Base-by-base conservation (phyloP, 2,113 vertebrate species). In the Glaucomys volans region DNA sequence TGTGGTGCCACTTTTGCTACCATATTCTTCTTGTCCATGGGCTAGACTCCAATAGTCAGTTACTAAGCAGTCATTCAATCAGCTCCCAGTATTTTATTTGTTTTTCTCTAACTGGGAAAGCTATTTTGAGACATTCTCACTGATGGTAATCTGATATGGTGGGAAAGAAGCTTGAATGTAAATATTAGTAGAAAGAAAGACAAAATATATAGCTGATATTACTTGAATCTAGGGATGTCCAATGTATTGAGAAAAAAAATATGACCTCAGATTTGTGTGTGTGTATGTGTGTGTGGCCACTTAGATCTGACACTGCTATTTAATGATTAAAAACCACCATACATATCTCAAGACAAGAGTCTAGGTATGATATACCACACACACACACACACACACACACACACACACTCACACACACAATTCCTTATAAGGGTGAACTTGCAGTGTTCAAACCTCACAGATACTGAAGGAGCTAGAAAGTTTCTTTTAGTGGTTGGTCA, bases 71-170 rank as follows among this genome's bases (percentile, higher is more conserved):
- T 2, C 62, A 69, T 76, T 96, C 83, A 28, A 66, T 32, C 52
- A 52, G 30, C 64, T 86, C n/a, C 11, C 44, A 11, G 52, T 5
- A 82, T 95, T 88, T 92, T 81, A 59, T 90, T 93, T 88, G 18
- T n/a, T 80, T 32, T 82, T 71, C 54, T 74, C 90, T 75, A 92
- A 97, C 67, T 95, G 92, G 77, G 90, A 96, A 97, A 93, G 47
- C 69, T 92, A 98, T 97, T 95, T 86, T 81, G 74, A 28, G 92
- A 88, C 93, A 52, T 76, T 92, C 83, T 57, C 84, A 92, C 85
- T 74, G 72, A 26, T 40, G 5, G 14, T 42, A 50, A n/a, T 89
- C 67, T 91, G 16, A 67, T 86, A 8, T 44, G 81, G 67, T 76
- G 14, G 16, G 28, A 59, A 64, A 97, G 20, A 66, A 37, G 22